Percentiles rank a stretch among this genome's conserved stretches.
phyloP scores from a whole-genome alignment of 2,113 vertebrate species.

The Leiothrix lutea region DNA sequence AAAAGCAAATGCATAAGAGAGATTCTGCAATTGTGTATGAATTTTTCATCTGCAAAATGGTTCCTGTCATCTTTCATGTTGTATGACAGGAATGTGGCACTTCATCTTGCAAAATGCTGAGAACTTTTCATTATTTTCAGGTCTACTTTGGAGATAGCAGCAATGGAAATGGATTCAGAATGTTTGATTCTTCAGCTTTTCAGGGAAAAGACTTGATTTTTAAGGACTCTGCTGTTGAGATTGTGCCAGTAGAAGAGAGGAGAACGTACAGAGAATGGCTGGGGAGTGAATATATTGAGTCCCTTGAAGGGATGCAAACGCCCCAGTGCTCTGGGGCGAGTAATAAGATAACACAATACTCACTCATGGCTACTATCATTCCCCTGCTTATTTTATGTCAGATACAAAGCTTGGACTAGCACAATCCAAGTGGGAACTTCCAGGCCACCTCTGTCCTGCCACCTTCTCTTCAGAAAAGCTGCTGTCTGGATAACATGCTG shows the following conservation, averaged over 20 bases:
- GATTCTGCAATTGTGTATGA: not conserved
- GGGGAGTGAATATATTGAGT: conserved; percentile 80
- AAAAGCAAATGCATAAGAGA: not conserved
- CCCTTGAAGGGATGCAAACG: conserved; percentile 80
- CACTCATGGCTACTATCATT: not conserved
- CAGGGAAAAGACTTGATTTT: conserved; percentile 87
- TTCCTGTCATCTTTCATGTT: not conserved
- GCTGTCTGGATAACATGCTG: not conserved
- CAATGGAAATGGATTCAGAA: conserved; percentile 78
- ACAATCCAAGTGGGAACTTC: not conserved
- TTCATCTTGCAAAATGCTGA: not conserved
- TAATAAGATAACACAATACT: conserved; percentile 20
- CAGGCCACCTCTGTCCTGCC: not conserved
- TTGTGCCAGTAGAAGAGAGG: conserved; percentile 78
- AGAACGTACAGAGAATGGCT: conserved; percentile 88
- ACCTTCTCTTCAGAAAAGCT: not conserved
- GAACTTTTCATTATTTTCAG: conserved; percentile 64
- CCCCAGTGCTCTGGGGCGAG: conserved; percentile 76
- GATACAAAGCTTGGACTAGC: not conserved
- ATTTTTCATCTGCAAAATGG: not conserved
- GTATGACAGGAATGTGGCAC: not conserved
- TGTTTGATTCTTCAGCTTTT: conserved; percentile 89
- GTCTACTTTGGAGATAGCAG: conserved; percentile 77
- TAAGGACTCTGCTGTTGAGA: conserved; percentile 84
- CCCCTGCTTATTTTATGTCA: not conserved